These are phyloP conservation scores for Brachionus asplanchnoidis DNA, from an alignment of 1,140 invertebrate genomes.

Conservation along the genomic window DNA sequence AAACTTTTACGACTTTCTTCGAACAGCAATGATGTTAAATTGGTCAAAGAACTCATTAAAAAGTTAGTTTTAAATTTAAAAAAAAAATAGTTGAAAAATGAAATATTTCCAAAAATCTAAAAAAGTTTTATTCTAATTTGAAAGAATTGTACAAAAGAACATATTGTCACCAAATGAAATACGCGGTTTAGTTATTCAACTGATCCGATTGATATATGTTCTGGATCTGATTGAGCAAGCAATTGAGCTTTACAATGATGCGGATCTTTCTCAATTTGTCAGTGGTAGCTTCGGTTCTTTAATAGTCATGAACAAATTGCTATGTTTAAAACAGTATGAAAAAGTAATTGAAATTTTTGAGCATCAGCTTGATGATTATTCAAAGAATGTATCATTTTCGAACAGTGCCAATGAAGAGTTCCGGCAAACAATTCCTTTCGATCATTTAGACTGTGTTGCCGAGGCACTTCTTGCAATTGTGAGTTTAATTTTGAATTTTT, in stretches of 20 bases:
- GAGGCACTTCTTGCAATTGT: slow-evolving; percentile 1
- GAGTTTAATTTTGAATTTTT: neutral
- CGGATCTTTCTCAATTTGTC: neutral
- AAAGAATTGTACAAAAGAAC: slow-evolving; percentile 16
- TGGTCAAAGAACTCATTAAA: neutral
- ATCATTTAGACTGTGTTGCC: slow-evolving; percentile 26
- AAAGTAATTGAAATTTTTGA: neutral
- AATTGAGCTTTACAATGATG: neutral
- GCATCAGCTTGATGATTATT: neutral
- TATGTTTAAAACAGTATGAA: neutral
- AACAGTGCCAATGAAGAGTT: neutral
- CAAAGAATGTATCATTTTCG: slow-evolving; percentile 3
- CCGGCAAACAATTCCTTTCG: slow-evolving; percentile 27
- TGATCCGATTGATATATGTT: neutral
- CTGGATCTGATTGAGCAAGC: neutral
- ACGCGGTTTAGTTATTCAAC: neutral
- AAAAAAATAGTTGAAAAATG: neutral
- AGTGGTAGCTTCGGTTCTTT: slow-evolving; percentile 11
- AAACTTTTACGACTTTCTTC: neutral
- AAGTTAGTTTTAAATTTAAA: neutral
- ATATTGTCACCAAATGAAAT: slow-evolving; percentile 1
- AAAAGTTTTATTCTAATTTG: neutral
- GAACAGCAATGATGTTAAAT: neutral
- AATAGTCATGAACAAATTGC: slow-evolving; percentile 19
- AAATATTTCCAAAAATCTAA: neutral